Evolutionary conservation across 1,140 invertebrate species (phyloP).

Genomic region (Bombus turneri): DNA sequence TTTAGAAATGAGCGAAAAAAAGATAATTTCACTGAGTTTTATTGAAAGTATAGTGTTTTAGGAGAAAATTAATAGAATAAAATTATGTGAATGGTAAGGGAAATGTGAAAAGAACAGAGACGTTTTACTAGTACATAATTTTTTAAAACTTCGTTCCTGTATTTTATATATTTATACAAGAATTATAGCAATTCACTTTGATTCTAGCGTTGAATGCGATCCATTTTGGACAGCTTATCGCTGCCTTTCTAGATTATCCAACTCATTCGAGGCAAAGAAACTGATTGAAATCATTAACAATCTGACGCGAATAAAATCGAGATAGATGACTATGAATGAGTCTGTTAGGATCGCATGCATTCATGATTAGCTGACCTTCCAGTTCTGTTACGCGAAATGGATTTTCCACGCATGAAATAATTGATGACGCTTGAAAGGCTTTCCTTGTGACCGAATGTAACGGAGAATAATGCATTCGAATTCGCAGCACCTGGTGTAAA

Average conservation of each 20-base stretch:
- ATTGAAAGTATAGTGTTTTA: not conserved
- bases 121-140: too few species aligned
- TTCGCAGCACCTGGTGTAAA: not conserved
- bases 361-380: constrained; percentile 32
- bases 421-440: constrained; percentile 50
- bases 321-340: constrained; percentile 52
- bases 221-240: too few species aligned
- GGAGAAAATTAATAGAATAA: not conserved
- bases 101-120: not conserved
- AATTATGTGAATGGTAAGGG: not conserved
- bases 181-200: too few species aligned
- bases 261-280: not conserved
- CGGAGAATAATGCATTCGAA: constrained; percentile 22
- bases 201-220: too few species aligned
- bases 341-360: constrained; percentile 16
- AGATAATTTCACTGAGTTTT: not conserved
- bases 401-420: constrained; percentile 54
- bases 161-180: not conserved
- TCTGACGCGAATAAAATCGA: constrained; percentile 27
- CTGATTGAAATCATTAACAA: not conserved
- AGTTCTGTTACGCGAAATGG: constrained; percentile 41
- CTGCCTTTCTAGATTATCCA: not conserved
- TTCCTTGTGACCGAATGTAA: constrained; percentile 28
- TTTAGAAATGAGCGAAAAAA: not conserved
- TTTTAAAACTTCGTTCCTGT: not conserved